A percentile compares a stretch with the other conserved stretches of the same genome.
These are phyloP conservation scores for Ceratoteleas bidentatus DNA, from an alignment of 1,140 invertebrate genomes.

Conservation along the genomic window DNA sequence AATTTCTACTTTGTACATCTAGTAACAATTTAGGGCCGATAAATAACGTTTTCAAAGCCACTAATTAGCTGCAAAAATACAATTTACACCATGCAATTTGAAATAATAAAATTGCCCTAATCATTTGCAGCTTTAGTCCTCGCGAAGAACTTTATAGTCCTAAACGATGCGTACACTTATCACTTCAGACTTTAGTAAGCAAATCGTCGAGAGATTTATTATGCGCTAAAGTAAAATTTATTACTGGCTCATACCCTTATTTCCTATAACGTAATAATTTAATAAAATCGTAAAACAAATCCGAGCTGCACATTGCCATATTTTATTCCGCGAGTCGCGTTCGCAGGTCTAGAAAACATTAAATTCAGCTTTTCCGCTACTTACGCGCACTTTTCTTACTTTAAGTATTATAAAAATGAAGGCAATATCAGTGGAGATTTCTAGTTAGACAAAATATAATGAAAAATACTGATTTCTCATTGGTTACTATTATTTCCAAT, in stretches of 20 bases:
- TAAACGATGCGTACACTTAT: constrained; percentile 17
- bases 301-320: constrained; percentile 1
- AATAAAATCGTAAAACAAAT: constrained; percentile 27
- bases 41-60: too few species aligned
- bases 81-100: constrained; percentile 5
- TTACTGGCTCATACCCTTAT: constrained; percentile 23
- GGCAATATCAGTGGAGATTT: too few species aligned
- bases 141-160: constrained; percentile 8
- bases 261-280: constrained; percentile 25
- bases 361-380: not conserved
- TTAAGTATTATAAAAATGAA: too few species aligned
- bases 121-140: not conserved
- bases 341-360: constrained; percentile 1
- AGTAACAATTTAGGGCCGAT: too few species aligned
- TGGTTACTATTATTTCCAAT: too few species aligned
- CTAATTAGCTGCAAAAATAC: not conserved
- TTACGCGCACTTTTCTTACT: not conserved
- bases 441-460: too few species aligned
- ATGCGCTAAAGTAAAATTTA: constrained; percentile 25
- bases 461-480: too few species aligned
- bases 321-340: constrained; percentile 8
- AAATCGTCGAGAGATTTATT: constrained; percentile 16
- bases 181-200: constrained; percentile 15
- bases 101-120: constrained; percentile 1
- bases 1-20: too few species aligned